phyloP scores from a whole-genome alignment of 23 tunicate species.

The Styela plicata region DNA sequence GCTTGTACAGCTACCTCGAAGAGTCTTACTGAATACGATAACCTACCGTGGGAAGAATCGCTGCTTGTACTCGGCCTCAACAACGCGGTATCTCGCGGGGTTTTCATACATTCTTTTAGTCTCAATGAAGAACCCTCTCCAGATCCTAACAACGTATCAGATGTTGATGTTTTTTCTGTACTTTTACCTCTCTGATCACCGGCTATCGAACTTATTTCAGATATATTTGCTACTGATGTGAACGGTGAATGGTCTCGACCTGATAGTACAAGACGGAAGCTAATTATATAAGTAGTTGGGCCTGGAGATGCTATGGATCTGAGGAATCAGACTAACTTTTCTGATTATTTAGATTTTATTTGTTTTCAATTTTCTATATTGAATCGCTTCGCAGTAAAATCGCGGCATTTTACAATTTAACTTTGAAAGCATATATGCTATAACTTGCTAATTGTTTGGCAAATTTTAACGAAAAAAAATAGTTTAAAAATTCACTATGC shows the following conservation, averaged over 20 bases:
- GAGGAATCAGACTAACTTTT: no score
- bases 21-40: neutral
- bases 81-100: neutral
- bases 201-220: conserved; percentile 9
- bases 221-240: conserved; percentile 15
- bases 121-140: neutral
- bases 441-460: neutral
- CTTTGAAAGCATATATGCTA: neutral
- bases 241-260: neutral
- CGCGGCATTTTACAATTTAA: neutral
- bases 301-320: no score
- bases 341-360: no score
- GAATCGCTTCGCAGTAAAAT: no score
- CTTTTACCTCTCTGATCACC: conserved; percentile 8
- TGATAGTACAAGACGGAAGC: no score
- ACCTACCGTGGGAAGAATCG: conserved; percentile 9
- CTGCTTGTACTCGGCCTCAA: neutral
- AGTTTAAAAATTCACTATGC: no score
- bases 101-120: neutral
- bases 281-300: no score
- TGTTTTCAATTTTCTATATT: no score
- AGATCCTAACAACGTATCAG: conserved; percentile 11
- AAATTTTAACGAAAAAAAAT: neutral
- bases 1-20: neutral
- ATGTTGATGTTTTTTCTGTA: conserved; percentile 14